phyloP scores from a whole-genome alignment of 2,888 invertebrate genomes.

The Heliconius aoede region DNA sequence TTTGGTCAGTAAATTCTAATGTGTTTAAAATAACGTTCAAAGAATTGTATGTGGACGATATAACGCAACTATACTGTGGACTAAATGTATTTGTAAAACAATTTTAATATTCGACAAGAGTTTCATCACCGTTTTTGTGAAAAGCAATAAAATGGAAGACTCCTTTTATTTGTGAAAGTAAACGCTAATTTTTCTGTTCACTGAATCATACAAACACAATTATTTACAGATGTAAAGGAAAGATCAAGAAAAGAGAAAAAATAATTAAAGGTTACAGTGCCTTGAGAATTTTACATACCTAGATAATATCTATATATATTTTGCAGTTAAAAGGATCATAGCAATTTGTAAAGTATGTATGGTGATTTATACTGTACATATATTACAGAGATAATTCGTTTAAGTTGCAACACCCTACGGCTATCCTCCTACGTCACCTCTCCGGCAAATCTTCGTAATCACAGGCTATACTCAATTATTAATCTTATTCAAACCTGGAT shows the following conservation, averaged over 20 bases:
- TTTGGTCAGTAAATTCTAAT: constrained; percentile 6
- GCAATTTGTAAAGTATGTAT: neutral
- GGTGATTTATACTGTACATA: neutral
- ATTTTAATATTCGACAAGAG: neutral
- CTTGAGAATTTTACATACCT: too few species aligned
- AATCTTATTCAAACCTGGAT: constrained; percentile 8
- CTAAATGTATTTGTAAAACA: neutral
- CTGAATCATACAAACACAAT: neutral
- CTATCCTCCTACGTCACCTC: constrained; percentile 23
- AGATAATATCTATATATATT: too few species aligned
- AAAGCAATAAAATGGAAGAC: neutral
- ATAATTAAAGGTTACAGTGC: neutral
- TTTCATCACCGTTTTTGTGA: neutral
- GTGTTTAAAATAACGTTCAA: neutral
- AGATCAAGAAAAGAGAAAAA: neutral
- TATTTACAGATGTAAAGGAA: neutral
- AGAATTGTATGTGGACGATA: constrained; percentile 5
- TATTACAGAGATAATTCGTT: constrained; percentile 11
- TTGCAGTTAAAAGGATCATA: neutral
- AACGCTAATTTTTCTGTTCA: neutral
- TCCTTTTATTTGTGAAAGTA: constrained; percentile 10
- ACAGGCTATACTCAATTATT: constrained; percentile 12
- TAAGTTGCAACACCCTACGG: neutral
- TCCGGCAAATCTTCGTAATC: constrained; percentile 20
- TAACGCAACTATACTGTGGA: neutral